Evolutionary conservation across 2,113 vertebrate species (phyloP).

Genomic region (Australoheros scitulus): DNA sequence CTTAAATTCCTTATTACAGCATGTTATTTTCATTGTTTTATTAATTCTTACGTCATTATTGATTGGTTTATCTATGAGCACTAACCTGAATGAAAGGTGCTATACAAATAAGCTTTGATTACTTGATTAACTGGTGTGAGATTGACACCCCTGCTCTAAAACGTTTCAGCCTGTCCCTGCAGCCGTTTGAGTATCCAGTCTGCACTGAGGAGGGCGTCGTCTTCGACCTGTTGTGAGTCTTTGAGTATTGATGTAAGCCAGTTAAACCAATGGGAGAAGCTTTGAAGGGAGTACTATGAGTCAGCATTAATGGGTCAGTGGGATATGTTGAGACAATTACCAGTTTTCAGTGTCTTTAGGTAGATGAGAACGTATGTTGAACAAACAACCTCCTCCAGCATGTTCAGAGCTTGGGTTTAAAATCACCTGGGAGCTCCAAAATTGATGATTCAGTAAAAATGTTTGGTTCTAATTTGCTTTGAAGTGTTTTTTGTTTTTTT

Average conservation of each 20-base stretch:
- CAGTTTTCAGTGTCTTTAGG: background rate
- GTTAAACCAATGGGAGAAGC: rapidly evolving
- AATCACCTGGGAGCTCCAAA: rapidly evolving
- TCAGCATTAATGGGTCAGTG: background rate
- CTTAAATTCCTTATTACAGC: background rate
- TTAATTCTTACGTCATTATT: background rate
- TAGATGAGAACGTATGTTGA: background rate
- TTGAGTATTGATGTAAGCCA: background rate
- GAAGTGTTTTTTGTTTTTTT: background rate
- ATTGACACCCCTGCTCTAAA: background rate
- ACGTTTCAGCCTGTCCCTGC: constrained; percentile 88
- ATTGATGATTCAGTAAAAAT: background rate
- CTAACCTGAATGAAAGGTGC: rapidly evolving
- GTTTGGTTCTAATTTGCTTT: background rate
- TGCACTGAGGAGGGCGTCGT: constrained; percentile 92
- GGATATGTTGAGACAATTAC: too few species aligned
- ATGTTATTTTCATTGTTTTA: background rate
- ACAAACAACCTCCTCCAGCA: background rate
- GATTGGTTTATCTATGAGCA: background rate
- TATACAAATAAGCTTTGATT: rapidly evolving
- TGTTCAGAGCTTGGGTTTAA: background rate
- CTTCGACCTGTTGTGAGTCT: constrained; percentile 88
- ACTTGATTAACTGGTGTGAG: background rate
- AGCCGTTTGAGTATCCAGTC: constrained; percentile 95
- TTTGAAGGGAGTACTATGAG: rapidly evolving